phyloP scores from a whole-genome alignment of 35 echinoderm and acorn worm species.

The Diadema setosum region DNA sequence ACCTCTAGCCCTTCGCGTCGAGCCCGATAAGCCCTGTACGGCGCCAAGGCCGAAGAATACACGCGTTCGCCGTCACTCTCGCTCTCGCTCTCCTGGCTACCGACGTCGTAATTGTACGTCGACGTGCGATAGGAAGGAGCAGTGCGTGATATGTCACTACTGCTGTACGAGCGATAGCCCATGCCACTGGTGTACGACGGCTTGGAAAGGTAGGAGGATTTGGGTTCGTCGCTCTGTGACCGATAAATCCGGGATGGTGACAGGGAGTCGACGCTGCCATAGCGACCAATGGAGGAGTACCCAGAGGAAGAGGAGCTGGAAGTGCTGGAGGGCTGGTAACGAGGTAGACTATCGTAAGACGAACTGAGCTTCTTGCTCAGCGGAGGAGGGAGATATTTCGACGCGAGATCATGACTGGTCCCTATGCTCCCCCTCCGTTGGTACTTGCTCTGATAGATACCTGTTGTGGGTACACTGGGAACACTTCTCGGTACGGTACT shows the following conservation, averaged over 20 bases:
- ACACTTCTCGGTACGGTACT: not conserved
- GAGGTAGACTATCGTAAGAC: slow-evolving; percentile 22
- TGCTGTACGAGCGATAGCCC: slow-evolving; percentile 6
- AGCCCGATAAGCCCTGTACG: not conserved
- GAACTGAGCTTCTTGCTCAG: not conserved
- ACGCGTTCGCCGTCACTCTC: not conserved
- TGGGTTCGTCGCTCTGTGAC: not conserved
- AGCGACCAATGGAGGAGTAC: not conserved
- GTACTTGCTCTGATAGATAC: not conserved
- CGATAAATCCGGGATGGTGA: not conserved
- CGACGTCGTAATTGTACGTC: not conserved
- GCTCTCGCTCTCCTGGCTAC: not conserved
- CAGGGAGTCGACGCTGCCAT: slow-evolving; percentile 10
- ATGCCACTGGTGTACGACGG: slow-evolving; percentile 9
- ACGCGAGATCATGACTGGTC: not conserved
- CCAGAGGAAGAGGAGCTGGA: not conserved
- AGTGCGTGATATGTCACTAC: not conserved
- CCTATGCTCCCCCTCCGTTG: not conserved
- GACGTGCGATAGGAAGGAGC: not conserved
- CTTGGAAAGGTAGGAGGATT: not conserved
- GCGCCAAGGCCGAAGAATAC: not conserved
- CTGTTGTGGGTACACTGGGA: not conserved
- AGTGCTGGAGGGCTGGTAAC: not conserved
- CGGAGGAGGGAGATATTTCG: not conserved
- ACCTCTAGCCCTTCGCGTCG: not conserved